Base-by-base conservation (phyloP, 2,797 vertebrate species). In the Chloroceryle inda region DNA sequence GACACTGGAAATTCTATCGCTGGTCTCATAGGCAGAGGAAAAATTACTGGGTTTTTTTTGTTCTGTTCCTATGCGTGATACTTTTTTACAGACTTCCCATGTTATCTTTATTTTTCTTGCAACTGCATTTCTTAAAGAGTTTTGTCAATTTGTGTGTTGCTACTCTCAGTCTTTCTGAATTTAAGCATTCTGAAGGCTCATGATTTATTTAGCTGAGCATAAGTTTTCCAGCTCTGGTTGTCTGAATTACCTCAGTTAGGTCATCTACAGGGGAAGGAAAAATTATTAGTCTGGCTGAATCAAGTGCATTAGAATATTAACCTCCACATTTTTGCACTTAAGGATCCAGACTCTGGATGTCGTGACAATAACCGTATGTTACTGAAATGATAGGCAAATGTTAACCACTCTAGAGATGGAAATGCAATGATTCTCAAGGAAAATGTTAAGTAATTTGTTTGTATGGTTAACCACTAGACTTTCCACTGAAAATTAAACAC, bases 361-460 rank as follows among this genome's bases (percentile, higher is more conserved):
- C 50, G 38, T 86, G 82, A 89, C 93, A 67, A 31, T 91, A 83
- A 81, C 59, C 63, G 77, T 76, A 58, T 87, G 72, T 96, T 96
- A 76, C 66, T 75, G 84, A 93, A 88, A 93, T 56, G 45, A 88
- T 53, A 78, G 1, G 0, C 38, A 69, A 29, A 89, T 82, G 17
- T 79, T 96, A 96, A 93, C 86, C 90, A 33, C 89, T 81, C 90
- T 90, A 55, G 82, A 82, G 62, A 78, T 86, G 94, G 94, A 97
- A 97, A 89, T 67, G 37, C 73, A 96, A 5, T 93, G 61, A 95
- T 91, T 88, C 80, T 71, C 21, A 59, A 91, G 92, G 88, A 96
- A 92, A 96, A 94, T 31, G 42, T 90, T 94, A 90, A 97, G 87
- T 93, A 88, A 94, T 93, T 96, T 94, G 77, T 80, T 97, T 97